Base-by-base conservation (phyloP, 2,888 invertebrate genomes). In the Aquatica leii region DNA sequence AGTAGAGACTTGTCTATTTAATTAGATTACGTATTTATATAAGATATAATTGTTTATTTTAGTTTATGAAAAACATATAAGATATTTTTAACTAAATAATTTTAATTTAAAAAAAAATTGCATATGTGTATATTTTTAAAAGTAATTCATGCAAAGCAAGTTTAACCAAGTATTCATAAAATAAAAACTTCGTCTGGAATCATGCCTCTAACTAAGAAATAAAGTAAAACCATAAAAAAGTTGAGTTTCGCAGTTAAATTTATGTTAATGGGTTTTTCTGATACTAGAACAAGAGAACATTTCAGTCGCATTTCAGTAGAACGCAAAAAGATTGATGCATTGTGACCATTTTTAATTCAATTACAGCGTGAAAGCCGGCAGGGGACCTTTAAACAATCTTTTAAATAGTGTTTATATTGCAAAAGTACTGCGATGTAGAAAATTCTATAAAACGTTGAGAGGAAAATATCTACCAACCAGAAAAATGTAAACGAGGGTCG, bases 181-280 rank as follows among this genome's bases (percentile, higher is more conserved):
- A 71, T 73, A 73, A 72, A 74, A 73, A 70, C 70, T 71, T 70
- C 70, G 70, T 71, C 65, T 60, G 68, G 66, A 72, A 71, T 70
- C 66, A 69, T 69, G 66, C 66, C 67, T 69, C 69, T 71, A 69
- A 71, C 71, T 60, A 66, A 50, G 72, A 72, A 73, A 75, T 75
- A 74, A 76, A 74, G 73, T 72, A 73, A 73, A 74, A 70, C 71
- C 69, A 73, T 74, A 74, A 76, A 74, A 74, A 74, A 74, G 70
- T 74, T 74, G 71, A 69, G 71, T 40, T 55, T 56, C 70, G 61
- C 71, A 72, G 71, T 74, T 72, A 72, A 76, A 74, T 76, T 76
- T 74, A 76, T 76, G 76, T 73, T 76, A 76, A 76, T 76, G 73
- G 74, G 69, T 65, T 73, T 72, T 71, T 71, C 69, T 68, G 69